These are phyloP conservation scores for Phyllostomus hastatus DNA, from an alignment of 2,113 vertebrate genomes.

Conservation along the genomic window DNA sequence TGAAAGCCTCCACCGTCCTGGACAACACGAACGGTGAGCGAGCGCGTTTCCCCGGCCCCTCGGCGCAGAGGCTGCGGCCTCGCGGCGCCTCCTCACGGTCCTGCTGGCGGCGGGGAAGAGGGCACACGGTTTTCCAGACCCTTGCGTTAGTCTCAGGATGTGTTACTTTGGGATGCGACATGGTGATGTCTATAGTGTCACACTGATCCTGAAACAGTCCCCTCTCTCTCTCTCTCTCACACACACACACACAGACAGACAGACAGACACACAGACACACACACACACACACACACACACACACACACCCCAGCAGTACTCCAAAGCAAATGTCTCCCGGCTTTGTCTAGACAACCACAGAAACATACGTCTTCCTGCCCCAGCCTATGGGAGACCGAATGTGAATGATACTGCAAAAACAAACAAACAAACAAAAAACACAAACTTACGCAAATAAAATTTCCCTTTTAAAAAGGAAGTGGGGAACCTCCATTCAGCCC, in stretches of 20 bases:
- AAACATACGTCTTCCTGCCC: not conserved
- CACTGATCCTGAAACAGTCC: not conserved
- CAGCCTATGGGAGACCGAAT: not conserved
- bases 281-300: not conserved
- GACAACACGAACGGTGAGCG: conserved; percentile 86
- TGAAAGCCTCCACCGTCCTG: conserved; percentile 85
- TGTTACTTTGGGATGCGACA: not conserved
- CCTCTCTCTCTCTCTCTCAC: not conserved
- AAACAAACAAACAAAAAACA: not conserved
- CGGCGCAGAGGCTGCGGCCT: not conserved
- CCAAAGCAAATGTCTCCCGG: not conserved
- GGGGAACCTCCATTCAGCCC: not conserved
- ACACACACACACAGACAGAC: not conserved
- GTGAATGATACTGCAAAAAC: not conserved
- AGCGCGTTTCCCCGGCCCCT: not conserved
- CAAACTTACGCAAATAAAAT: not conserved
- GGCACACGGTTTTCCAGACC: not conserved
- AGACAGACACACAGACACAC: not conserved
- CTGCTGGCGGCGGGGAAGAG: not conserved
- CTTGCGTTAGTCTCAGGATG: not conserved
- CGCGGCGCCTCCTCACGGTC: rapidly evolving
- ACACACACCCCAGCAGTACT: not conserved
- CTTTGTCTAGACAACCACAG: not conserved
- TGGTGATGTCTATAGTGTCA: not conserved
- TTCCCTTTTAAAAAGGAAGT: not conserved